A percentile compares a stretch with the other conserved stretches of the same genome.
Conservation (phyloP, 2,888 invertebrate genomes). For the Phasia obesa region DNA sequence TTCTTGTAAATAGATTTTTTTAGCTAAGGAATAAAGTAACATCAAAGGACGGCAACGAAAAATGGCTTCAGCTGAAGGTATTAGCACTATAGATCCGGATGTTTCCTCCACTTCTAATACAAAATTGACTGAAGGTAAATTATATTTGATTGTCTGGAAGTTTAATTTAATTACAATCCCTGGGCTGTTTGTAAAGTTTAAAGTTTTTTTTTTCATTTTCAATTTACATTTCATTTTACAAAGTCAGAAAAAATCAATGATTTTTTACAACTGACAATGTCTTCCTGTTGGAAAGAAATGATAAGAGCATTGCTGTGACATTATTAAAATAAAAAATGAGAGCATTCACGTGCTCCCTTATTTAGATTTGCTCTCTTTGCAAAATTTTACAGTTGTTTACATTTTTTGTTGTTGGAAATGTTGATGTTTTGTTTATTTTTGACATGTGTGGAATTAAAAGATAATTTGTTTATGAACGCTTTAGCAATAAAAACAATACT, state of each 20-base stretch:
- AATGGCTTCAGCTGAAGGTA: slow-evolving; percentile 92
- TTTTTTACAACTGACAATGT: slow-evolving; percentile 61
- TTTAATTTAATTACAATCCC: not conserved
- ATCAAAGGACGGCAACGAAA: slow-evolving; percentile 24
- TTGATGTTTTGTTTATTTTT: slow-evolving; percentile 34
- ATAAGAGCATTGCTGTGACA: slow-evolving; percentile 37
- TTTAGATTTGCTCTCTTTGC: slow-evolving; percentile 22
- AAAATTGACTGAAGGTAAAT: slow-evolving; percentile 82
- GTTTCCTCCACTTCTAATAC: slow-evolving; percentile 85
- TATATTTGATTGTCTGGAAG: not conserved
- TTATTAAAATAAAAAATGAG: slow-evolving; percentile 3
- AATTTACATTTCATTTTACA: slow-evolving; percentile 45
- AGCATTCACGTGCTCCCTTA: slow-evolving; percentile 6
- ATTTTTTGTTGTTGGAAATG: slow-evolving; percentile 30
- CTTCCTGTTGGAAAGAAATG: slow-evolving; percentile 52
- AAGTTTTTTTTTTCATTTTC: slow-evolving; percentile 24
- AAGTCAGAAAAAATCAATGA: slow-evolving; percentile 70
- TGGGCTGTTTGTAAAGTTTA: not conserved
- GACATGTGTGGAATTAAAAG: slow-evolving; percentile 3
- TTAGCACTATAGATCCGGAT: slow-evolving; percentile 91
- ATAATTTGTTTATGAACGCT: too few relatives aligned
- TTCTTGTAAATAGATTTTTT: slow-evolving; percentile 10
- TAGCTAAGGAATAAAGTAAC: slow-evolving; percentile 1
- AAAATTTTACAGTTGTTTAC: slow-evolving; percentile 42
- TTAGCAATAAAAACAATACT: too few relatives aligned